phyloP scores from a whole-genome alignment of 2,113 vertebrate species.

The Zosterops borbonicus region DNA sequence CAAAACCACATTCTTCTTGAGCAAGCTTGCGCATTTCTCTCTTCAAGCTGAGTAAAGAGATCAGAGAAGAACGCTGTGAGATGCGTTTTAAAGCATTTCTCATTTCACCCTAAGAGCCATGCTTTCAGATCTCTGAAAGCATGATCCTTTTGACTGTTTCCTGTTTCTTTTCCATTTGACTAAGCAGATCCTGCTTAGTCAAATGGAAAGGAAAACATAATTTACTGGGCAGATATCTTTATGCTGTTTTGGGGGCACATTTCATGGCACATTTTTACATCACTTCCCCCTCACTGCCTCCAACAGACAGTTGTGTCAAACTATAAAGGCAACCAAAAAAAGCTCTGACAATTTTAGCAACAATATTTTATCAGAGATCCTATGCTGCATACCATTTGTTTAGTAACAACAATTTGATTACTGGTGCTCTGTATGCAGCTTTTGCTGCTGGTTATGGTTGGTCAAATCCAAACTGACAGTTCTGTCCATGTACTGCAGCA shows the following conservation, averaged over 20 bases:
- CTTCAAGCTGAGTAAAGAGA: slow-evolving; percentile 83
- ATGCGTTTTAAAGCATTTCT: not conserved
- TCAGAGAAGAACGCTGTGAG: slow-evolving; percentile 11
- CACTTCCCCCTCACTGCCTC: not conserved
- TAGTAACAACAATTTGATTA: not conserved
- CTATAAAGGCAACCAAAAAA: not conserved
- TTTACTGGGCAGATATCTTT: not conserved
- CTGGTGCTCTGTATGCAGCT: not conserved
- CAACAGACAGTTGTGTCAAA: not conserved
- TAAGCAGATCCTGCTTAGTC: not conserved
- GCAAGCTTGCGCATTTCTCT: slow-evolving; percentile 95
- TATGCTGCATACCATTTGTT: not conserved
- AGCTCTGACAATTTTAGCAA: not conserved
- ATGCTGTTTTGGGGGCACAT: not conserved
- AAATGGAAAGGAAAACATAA: not conserved
- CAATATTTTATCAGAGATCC: not conserved
- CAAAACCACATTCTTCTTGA: slow-evolving; percentile 92
- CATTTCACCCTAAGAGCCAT: not conserved
- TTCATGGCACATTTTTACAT: not conserved
- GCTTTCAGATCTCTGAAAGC: not conserved
- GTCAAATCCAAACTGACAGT: not conserved
- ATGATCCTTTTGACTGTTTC: not conserved
- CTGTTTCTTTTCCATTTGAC: not conserved
- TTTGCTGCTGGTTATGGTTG: not conserved
- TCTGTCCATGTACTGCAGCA: not conserved